phyloP scores from a whole-genome alignment of 2,888 invertebrate genomes.

The Calliopum simillimum region DNA sequence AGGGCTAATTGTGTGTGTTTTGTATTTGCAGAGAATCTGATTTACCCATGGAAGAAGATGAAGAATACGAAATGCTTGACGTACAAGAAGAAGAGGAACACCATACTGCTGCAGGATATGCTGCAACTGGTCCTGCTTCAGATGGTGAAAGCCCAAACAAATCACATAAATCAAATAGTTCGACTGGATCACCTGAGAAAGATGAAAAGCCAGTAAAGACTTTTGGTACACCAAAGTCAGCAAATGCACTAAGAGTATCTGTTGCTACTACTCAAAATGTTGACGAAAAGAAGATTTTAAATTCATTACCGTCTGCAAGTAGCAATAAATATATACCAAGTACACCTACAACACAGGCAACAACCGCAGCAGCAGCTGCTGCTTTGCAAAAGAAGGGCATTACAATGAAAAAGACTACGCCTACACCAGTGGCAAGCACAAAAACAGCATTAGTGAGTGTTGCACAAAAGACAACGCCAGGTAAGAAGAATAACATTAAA shows the following conservation, averaged over 20 bases:
- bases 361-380: conserved; percentile 50
- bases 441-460: conserved; percentile 29
- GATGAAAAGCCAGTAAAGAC: conserved; percentile 50
- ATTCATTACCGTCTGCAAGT: conserved; percentile 30
- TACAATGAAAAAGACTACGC: conserved; percentile 57
- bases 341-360: conserved; percentile 38
- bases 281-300: conserved; percentile 39
- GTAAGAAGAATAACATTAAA: neutral
- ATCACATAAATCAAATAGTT: conserved; percentile 49
- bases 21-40: conserved; percentile 51
- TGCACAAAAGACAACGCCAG: conserved; percentile 31
- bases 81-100: conserved; percentile 65
- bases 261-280: conserved; percentile 45
- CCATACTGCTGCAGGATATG: conserved; percentile 40
- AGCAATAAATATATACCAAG: neutral
- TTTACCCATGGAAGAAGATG: conserved; percentile 58
- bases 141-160: conserved; percentile 62
- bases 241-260: conserved; percentile 50
- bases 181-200: conserved; percentile 57
- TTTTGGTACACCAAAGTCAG: conserved; percentile 25
- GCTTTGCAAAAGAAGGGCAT: conserved; percentile 62
- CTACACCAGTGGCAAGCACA: conserved; percentile 30
- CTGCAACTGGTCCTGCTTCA: conserved; percentile 51
- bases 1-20: neutral
- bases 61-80: conserved; percentile 64